These are phyloP conservation scores for Ceratoteleas bidentatus DNA, from an alignment of 1,140 invertebrate species.

Conservation along the genomic window DNA sequence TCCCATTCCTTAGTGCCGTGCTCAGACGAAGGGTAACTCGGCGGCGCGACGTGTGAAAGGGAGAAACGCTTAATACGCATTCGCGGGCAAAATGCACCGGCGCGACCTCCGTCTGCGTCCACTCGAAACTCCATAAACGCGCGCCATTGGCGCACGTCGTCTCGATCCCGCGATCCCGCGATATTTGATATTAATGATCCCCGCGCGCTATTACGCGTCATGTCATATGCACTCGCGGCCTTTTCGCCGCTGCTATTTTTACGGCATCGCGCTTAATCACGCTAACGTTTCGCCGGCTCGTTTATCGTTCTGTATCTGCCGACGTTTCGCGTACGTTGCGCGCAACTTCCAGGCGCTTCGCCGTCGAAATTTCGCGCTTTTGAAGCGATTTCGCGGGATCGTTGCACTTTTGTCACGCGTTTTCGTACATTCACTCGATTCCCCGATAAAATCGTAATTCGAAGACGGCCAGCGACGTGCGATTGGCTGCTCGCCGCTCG, in stretches of 20 bases:
- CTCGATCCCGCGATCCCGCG: conserved; percentile 34
- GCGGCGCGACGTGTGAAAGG: conserved; percentile 60
- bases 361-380: background rate
- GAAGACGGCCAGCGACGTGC: background rate
- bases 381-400: no score
- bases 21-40: conserved; percentile 61
- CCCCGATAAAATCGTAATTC: conserved; percentile 41
- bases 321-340: no score
- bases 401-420: conserved; percentile 16
- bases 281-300: no score
- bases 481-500: conserved; percentile 14
- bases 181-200: conserved; percentile 44
- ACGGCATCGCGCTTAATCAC: no score
- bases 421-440: conserved; percentile 34
- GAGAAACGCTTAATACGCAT: conserved; percentile 62
- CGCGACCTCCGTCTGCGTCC: conserved; percentile 58
- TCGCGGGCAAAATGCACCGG: conserved; percentile 37
- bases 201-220: no score
- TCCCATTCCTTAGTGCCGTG: background rate
- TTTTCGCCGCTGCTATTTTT: no score
- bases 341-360: no score
- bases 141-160: conserved; percentile 41
- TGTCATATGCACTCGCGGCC: no score
- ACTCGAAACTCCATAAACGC: conserved; percentile 53
- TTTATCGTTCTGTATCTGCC: no score